phyloP scores from a whole-genome alignment of 2,113 vertebrate species.

The Stercorarius parasiticus region DNA sequence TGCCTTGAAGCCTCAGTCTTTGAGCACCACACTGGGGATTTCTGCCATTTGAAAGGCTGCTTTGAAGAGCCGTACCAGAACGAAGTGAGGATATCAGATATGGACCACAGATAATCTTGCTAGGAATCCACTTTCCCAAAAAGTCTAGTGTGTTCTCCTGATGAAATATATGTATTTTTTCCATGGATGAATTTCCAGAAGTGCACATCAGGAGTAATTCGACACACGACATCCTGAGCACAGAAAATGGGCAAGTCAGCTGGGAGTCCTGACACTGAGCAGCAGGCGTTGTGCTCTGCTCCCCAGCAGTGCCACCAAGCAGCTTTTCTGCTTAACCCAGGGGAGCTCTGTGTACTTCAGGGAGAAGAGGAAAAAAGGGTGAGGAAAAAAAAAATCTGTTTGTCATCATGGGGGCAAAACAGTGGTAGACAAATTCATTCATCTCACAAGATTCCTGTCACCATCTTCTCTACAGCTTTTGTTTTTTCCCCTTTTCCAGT shows the following conservation, averaged over 20 bases:
- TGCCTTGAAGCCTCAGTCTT: neutral
- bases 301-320: neutral
- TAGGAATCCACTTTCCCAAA: neutral
- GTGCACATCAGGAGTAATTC: neutral
- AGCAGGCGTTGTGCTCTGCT: neutral
- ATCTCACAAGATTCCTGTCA: neutral
- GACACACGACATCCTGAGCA: neutral
- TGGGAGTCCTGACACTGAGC: neutral
- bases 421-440: neutral
- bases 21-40: neutral
- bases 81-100: neutral
- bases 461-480: neutral
- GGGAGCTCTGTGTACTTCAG: neutral
- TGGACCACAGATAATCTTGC: neutral
- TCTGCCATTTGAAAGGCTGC: constrained; percentile 4
- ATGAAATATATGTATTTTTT: neutral
- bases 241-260: neutral
- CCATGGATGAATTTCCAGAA: neutral
- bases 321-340: neutral
- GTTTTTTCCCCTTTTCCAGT: neutral
- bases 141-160: neutral
- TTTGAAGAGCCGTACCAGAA: neutral
- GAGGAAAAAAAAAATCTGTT: neutral
- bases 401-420: neutral
- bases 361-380: neutral